Evolutionary conservation across 2,888 invertebrate species (phyloP).

Genomic region (Lapara coniferarum): DNA sequence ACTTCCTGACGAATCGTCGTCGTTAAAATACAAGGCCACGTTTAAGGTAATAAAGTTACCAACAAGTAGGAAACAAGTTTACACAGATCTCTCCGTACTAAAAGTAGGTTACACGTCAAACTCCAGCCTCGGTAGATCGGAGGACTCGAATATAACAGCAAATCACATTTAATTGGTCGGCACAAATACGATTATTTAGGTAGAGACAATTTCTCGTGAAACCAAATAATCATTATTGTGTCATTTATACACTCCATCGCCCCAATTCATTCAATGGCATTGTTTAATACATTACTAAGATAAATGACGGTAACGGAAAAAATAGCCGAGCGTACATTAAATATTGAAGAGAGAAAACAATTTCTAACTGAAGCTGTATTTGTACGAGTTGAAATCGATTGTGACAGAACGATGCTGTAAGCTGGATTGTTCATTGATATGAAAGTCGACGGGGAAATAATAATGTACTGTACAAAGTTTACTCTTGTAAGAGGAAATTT

Average conservation of each 20-base stretch:
- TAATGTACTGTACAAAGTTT: not conserved
- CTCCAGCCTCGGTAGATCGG: not conserved
- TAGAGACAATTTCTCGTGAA: not conserved
- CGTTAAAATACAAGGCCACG: slow-evolving; percentile 22
- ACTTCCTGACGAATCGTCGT: slow-evolving; percentile 22
- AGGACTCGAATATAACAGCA: not conserved
- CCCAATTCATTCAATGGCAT: not conserved
- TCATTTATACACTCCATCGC: not conserved
- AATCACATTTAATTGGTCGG: not conserved
- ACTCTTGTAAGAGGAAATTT: not conserved
- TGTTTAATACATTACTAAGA: not conserved
- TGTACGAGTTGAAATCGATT: not conserved
- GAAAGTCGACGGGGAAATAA: not conserved
- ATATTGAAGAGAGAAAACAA: not conserved
- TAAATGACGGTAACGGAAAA: not conserved
- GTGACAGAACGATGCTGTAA: not conserved
- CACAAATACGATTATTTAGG: not conserved
- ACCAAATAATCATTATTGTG: not conserved
- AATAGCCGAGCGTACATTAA: not conserved
- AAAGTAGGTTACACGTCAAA: slow-evolving; percentile 19
- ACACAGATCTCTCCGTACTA: not conserved
- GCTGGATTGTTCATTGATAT: not conserved
- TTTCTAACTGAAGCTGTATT: not conserved
- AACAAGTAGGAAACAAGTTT: slow-evolving; percentile 25
- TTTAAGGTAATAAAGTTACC: slow-evolving; percentile 19